Percentiles rank a stretch among this genome's conserved stretches.
phyloP scores from a whole-genome alignment of 2,797 vertebrate genomes.

The Ficedula albicollis region DNA sequence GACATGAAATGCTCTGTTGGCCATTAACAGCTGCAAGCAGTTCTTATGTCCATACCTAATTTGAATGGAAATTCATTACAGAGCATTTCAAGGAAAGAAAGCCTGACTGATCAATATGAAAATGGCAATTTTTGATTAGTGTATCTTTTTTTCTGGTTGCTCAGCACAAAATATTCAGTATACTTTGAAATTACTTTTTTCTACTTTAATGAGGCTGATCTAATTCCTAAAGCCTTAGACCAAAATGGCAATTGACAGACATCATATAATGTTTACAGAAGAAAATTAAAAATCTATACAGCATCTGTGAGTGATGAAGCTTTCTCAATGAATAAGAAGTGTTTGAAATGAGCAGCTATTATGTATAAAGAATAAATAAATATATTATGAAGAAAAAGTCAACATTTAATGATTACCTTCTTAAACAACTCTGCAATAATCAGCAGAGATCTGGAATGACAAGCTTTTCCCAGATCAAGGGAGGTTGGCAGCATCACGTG shows the following conservation, averaged over 20 bases:
- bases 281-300: constrained; percentile 47
- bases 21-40: not conserved
- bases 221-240: constrained; percentile 11
- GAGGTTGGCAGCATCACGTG: not conserved
- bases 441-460: not conserved
- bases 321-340: not conserved
- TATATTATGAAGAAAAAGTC: not conserved
- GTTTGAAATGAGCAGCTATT: constrained; percentile 21
- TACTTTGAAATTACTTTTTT: constrained; percentile 41
- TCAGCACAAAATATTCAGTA: not conserved
- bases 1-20: not conserved
- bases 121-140: not conserved
- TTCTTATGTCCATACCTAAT: not conserved
- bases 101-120: not conserved
- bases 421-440: not conserved
- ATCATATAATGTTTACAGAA: not conserved
- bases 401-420: not conserved
- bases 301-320: not conserved
- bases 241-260: not conserved
- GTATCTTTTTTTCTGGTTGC: not conserved
- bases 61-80: not conserved
- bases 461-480: not conserved
- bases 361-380: constrained; percentile 12
- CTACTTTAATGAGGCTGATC: constrained; percentile 24
- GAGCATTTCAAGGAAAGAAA: not conserved